Evolutionary conservation across 2,888 invertebrate genomes (phyloP), one percentile per base, ranked within the genome.

Genomic region (Microplitis deprimator): DNA sequence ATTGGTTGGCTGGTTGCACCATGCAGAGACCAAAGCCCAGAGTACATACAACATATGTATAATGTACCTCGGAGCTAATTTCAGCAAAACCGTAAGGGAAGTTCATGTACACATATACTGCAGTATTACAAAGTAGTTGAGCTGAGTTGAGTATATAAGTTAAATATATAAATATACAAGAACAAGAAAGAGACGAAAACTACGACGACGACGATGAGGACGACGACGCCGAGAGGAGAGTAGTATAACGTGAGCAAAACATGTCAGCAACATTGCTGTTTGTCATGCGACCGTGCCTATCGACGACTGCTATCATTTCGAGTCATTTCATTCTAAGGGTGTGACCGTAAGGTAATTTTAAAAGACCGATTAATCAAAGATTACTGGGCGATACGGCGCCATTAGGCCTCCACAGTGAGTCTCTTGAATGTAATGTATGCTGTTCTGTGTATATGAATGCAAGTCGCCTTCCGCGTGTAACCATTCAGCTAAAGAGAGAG

Each of bases 261-360:
- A 71, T 79, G 81, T 82, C 80, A 81, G 81, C 85, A 76, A 81
- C 82, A 88, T 85, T 87, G 86, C 86, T 80, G 82, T 83, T 87
- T 87, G 86, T 85, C 88, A 89, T 88, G 88, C 88, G 84, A 87
- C 82, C 85, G 84, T 83, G 83, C 83, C 82, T 84, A 82, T 82
- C 85, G 79, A 76, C 82, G 81, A 79, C 82, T 80, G 85, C 85
- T 87, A 86, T 88, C 86, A 87, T 87, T 87, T 86, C 83, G 77
- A 85, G 85, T 82, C 84, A 83, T 87, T 83, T 85, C 82, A 84
- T 87, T 87, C 82, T 83, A 83, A 85, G 87, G 87, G 87, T 86
- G 86, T 85, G 87, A 87, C 87, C 83, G 83, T 81, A 75, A 73
- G 79, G 86, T 84, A 85, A 85, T 87, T 87, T 85, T 73, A 82